Percentiles rank a stretch among this genome's conserved stretches.
Conservation (phyloP, 2,888 invertebrate species). For the Gandaritis pyraliata region DNA sequence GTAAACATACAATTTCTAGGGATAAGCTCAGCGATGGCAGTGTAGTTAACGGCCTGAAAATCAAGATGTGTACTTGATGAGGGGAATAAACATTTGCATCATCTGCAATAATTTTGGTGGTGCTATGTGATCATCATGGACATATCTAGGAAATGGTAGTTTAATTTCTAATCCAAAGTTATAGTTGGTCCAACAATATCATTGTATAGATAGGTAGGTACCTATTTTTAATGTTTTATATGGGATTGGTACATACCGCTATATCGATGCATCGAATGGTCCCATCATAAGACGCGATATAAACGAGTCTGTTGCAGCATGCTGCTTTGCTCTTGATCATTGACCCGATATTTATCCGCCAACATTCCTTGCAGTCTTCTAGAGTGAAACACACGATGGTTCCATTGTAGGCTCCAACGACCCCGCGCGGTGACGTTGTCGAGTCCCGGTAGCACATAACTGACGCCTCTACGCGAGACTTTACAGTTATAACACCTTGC, state of each 20-base stretch:
- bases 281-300: conserved; percentile 90
- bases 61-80: too few species aligned
- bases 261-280: conserved; percentile 84
- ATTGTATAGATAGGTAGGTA: too few species aligned
- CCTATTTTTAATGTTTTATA: too few species aligned
- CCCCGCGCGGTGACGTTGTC: conserved; percentile 66
- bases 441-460: conserved; percentile 68
- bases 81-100: too few species aligned
- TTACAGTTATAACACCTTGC: conserved; percentile 78
- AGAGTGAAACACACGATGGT: conserved; percentile 87
- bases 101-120: too few species aligned
- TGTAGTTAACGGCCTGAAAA: too few species aligned
- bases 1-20: not conserved
- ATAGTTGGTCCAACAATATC: too few species aligned
- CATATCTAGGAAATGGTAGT: too few species aligned
- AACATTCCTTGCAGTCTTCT: conserved; percentile 80
- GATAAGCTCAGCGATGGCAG: too few species aligned
- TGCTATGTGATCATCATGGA: too few species aligned
- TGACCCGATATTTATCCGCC: conserved; percentile 85
- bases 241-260: conserved; percentile 71
- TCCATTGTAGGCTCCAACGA: conserved; percentile 92
- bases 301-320: conserved; percentile 70
- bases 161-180: too few species aligned
- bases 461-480: conserved; percentile 90
- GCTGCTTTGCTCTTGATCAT: conserved; percentile 86